Evolutionary conservation across 2,113 vertebrate species (phyloP).

Genomic region (Alosa alosa): DNA sequence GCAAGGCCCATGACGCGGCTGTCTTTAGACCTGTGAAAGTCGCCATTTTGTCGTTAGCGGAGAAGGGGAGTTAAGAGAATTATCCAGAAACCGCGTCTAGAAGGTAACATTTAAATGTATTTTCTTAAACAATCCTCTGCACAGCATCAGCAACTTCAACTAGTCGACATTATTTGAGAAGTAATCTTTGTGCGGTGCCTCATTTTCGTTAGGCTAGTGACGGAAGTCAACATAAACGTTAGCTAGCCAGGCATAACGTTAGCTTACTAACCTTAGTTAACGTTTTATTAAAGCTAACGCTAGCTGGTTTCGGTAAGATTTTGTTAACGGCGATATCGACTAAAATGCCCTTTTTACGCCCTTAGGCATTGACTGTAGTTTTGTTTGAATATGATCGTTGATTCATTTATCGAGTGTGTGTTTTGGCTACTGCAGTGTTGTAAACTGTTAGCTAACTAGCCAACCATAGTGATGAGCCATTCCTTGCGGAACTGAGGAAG

Average conservation of each 20-base stretch:
- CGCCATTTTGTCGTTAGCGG: conserved; percentile 67
- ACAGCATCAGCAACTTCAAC: not conserved
- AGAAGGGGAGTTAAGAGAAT: conserved; percentile 51
- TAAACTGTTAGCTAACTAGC: conserved; percentile 38
- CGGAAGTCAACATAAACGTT: not conserved
- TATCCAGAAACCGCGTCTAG: conserved; percentile 42
- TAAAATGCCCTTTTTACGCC: not conserved
- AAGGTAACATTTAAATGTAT: conserved; percentile 49
- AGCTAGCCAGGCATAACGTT: conserved; percentile 1
- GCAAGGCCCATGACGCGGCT: conserved; percentile 51
- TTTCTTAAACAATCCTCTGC: not conserved
- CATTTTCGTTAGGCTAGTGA: not conserved
- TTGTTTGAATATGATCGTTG: not conserved
- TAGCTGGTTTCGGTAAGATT: not conserved
- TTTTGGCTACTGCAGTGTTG: not conserved
- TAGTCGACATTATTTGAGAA: not conserved
- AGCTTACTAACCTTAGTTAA: not conserved
- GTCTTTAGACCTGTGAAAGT: conserved; percentile 49
- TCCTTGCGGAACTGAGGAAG: not conserved
- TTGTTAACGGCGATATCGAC: not conserved
- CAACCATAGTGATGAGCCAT: conserved; percentile 31
- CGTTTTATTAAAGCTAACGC: conserved; percentile 9
- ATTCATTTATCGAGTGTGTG: not conserved
- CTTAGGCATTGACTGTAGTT: not conserved
- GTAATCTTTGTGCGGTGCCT: not conserved